Conservation (phyloP, 2,888 invertebrate genomes). For the Nomada fucata region DNA sequence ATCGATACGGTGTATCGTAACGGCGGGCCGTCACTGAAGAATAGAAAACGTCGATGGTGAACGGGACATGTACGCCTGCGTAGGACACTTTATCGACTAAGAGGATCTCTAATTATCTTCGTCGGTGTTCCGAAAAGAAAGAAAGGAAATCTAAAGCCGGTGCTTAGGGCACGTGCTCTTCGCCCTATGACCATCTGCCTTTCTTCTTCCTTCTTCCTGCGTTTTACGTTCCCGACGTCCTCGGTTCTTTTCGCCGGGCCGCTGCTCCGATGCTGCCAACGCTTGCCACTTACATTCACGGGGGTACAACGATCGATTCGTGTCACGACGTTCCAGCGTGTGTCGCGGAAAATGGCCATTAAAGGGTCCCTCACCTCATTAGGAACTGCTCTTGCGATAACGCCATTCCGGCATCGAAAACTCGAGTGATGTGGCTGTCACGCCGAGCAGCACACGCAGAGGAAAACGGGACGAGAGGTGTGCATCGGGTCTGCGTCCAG, state of each 20-base stretch:
- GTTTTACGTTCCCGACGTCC: slow-evolving; percentile 29
- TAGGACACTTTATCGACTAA: slow-evolving; percentile 38
- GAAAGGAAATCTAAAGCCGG: slow-evolving; percentile 69
- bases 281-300: not conserved
- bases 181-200: slow-evolving; percentile 69
- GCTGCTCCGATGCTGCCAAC: slow-evolving; percentile 11
- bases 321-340: slow-evolving; percentile 62
- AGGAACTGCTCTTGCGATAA: slow-evolving; percentile 57
- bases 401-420: slow-evolving; percentile 56
- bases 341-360: slow-evolving; percentile 69
- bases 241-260: not conserved
- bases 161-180: slow-evolving; percentile 72
- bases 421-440: slow-evolving; percentile 58
- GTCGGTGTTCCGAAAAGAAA: slow-evolving; percentile 50
- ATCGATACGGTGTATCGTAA: slow-evolving; percentile 17
- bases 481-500: slow-evolving; percentile 55
- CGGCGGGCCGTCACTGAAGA: too few species aligned
- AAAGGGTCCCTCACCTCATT: slow-evolving; percentile 62
- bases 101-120: slow-evolving; percentile 72
- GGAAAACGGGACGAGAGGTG: not conserved
- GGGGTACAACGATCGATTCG: slow-evolving; percentile 46
- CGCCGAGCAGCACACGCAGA: not conserved
- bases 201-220: slow-evolving; percentile 42
- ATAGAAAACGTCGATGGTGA: not conserved
- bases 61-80: not conserved